Base-by-base conservation (phyloP, 2,888 invertebrate species). In the Boloria selene region DNA sequence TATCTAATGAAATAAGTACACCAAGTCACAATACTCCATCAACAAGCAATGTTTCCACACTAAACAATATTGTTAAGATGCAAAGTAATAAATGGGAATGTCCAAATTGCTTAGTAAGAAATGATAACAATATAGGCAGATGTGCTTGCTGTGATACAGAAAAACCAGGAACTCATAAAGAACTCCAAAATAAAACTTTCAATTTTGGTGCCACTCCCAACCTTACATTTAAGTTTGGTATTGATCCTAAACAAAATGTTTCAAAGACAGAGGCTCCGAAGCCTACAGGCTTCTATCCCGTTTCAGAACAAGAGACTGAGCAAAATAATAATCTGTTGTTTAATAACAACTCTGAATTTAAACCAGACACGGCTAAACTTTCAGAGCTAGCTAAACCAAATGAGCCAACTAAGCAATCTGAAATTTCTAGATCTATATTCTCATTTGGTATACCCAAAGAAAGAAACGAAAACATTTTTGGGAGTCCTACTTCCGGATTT, bases 1-100 rank as follows among this genome's bases (percentile, higher is more conserved):
- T 7, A 6, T 31, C 31, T 7, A 44, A 22, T 45, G 18, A 16
- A 22, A 56, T 14, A 22, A 56, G 26, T n/a, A 56, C 22, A 26
- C 13, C 44, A 26, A 56, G 13, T 18, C 10, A 45, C 22, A 10
- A 4, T 14, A 14, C 45, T 55, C 18, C 54, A 17, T 55, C 38
- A 44, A 18, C n/a, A 55, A 44, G 44, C n/a, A 62, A 50, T 53
- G 63, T 80, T 67, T 72, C 74, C 38, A 63, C 71, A 50, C 74
- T 84, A 65, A 75, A 79, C 67, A 77, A 73, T 31, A 72, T 83
- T 45, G 64, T 75, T 0, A 78, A 81, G 71, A 50, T 77, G 4
- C 88, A 88, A 71, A 64, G 71, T 14, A 76, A 79, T 6, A 84
- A 78, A 67, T 90, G 90, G 90, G 85, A 88, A 74, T 90, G 90